A percentile compares a stretch with the other conserved stretches of the same genome.
These are phyloP conservation scores for Phalacrocorax carbo DNA, from an alignment of 2,113 vertebrate species.

Conservation along the genomic window DNA sequence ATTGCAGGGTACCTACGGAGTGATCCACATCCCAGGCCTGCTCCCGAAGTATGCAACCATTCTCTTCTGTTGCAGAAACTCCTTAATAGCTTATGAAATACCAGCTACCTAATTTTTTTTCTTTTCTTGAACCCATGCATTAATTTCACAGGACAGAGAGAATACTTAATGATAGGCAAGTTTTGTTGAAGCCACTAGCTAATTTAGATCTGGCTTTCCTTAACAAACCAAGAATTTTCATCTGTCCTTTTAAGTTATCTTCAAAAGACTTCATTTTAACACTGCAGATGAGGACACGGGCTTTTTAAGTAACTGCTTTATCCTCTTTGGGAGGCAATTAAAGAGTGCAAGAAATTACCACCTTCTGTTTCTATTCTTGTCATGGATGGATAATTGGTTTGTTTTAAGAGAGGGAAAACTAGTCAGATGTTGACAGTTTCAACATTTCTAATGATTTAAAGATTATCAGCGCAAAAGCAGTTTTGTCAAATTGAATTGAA, in stretches of 20 bases:
- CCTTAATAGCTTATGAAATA: neutral
- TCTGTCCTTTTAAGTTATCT: conserved; percentile 66
- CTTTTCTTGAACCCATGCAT: neutral
- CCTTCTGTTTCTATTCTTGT: conserved; percentile 56
- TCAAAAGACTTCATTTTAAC: conserved; percentile 57
- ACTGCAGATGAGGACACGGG: neutral
- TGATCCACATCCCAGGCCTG: neutral
- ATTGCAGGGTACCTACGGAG: neutral
- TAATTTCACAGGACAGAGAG: conserved; percentile 27
- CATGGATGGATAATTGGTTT: conserved; percentile 41
- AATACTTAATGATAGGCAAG: conserved; percentile 41
- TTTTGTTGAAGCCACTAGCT: conserved; percentile 29
- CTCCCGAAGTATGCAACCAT: neutral
- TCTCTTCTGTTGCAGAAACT: no score
- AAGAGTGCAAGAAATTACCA: conserved; percentile 52
- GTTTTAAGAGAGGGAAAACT: neutral
- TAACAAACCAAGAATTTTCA: conserved; percentile 47
- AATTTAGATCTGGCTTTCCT: conserved; percentile 47
- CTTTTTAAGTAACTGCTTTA: conserved; percentile 54
- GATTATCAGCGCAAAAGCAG: neutral
- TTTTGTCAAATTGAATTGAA: neutral
- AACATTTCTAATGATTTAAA: neutral
- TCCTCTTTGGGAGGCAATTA: conserved; percentile 69
- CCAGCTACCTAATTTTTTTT: neutral
- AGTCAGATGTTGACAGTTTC: neutral